These are phyloP conservation scores for Willowsia nigromaculata DNA, from an alignment of 2,888 invertebrate species.

Conservation along the genomic window DNA sequence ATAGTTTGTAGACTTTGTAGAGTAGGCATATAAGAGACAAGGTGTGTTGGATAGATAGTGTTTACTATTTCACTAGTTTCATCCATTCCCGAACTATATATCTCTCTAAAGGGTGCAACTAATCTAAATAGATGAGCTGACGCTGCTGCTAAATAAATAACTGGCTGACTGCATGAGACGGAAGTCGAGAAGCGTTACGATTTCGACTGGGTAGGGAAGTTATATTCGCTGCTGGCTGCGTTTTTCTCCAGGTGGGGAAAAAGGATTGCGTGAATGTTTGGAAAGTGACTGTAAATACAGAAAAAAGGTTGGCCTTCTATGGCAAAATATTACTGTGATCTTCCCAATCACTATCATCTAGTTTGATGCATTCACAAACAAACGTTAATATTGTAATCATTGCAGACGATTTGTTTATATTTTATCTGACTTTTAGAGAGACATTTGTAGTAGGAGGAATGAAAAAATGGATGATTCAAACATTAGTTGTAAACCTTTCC, in stretches of 20 bases:
- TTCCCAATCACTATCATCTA: not conserved
- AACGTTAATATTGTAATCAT: slow-evolving; percentile 12
- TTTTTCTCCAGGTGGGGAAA: not conserved
- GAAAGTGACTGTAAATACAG: not conserved
- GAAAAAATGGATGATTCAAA: not conserved
- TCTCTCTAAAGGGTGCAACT: slow-evolving; percentile 64
- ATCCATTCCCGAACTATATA: not conserved
- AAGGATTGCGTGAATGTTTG: not conserved
- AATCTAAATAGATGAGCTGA: slow-evolving; percentile 72
- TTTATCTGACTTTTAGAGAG: slow-evolving; percentile 5
- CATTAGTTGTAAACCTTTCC: not conserved
- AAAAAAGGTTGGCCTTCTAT: not conserved
- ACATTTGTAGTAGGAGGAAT: not conserved
- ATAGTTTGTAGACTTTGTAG: not conserved
- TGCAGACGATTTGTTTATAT: slow-evolving; percentile 23
- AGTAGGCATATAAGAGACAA: not conserved
- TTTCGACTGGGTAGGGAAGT: not conserved
- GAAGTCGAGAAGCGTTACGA: slow-evolving; percentile 5
- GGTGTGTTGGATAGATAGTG: not conserved
- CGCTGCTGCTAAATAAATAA: slow-evolving; percentile 66
- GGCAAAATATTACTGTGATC: not conserved
- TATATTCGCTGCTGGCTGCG: not conserved
- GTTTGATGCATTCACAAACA: not conserved
- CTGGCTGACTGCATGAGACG: slow-evolving; percentile 35
- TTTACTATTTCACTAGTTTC: not conserved